Conservation (phyloP, 2,113 vertebrate genomes). For the Oryctolagus cuniculus region mOryCun1.1 NC_091436.1:66890501-66891000, state of each 20-base stretch:
- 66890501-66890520: too few relatives aligned
- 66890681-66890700: too few relatives aligned
- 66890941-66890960: background rate
- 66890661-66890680: too few relatives aligned
- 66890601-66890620: too few relatives aligned
- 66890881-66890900: background rate
- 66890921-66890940: background rate
- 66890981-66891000: background rate
- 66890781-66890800: background rate
- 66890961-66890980: background rate
- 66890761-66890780: background rate
- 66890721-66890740: background rate
- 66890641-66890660: too few relatives aligned
- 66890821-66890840: conserved; percentile 25
- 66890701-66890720: too few relatives aligned
- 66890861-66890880: background rate
- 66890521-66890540: too few relatives aligned
- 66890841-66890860: conserved; percentile 37
- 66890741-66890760: background rate
- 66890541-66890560: too few relatives aligned
- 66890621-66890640: too few relatives aligned
- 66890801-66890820: conserved; percentile 51
- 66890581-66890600: too few relatives aligned
- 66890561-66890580: too few relatives aligned
- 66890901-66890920: background rate